Evolutionary conservation across 2,888 invertebrate genomes (phyloP), one percentile per base, ranked within the genome.

Genomic region (Leucoptera coffeella): DNA sequence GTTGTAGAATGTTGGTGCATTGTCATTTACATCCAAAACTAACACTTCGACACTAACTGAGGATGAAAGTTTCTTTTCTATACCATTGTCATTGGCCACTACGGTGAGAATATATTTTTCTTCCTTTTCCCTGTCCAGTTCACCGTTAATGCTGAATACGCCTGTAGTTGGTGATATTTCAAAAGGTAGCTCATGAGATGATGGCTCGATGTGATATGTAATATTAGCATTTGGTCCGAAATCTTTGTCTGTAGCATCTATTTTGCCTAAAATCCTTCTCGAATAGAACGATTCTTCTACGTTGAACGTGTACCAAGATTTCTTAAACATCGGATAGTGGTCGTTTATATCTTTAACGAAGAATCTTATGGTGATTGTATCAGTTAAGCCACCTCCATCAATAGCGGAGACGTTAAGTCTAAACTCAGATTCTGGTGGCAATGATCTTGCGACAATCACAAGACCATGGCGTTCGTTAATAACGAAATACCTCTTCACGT

Each of bases 21-120:
- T 91, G 43, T 91, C 91, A 45, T 91, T 91, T 0, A 87, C 74
- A 43, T 91, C 91, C 32, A 85, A 54, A 2, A 91, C 77, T 50
- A 85, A 84, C 2, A 92, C 78, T 47, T 87, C 85, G 0, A 91
- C 82, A 33, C 82, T 81, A 8, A 88, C 85, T 1, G 80, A 77
- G 4, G 82, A 80, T 4, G 80, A 81, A 31, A 85, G 55, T 23
- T 77, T 77, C 9, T 65, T 72, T 6, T 71, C 60, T 10, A 53
- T 47, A 0, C 87, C 88, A 43, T 81, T 82, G 44, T 91, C 90
- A 33, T 67, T 73, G 0, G 89, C 89, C 14, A 82, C 64, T 1
- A 88, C 79, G 26, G 79, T 75, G 25, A 90, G 77, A 5, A 75
- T 72, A 39, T 85, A 88, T 38, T 78, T 77, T 27, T 83, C 78